Conservation (phyloP, 2,888 invertebrate genomes). For the Salpingus planirostris region DNA sequence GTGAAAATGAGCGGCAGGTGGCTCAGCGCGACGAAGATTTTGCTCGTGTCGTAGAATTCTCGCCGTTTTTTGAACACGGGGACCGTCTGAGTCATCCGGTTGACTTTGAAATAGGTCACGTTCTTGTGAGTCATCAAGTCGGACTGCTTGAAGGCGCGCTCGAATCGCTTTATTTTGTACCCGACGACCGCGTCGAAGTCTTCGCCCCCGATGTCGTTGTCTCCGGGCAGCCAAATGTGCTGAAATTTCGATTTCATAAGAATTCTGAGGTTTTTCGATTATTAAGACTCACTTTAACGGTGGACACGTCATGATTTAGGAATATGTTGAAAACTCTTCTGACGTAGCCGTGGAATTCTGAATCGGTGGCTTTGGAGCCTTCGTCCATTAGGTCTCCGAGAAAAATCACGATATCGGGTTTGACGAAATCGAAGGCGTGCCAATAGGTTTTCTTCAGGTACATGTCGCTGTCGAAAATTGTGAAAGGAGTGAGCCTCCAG, state of each 20-base stretch:
- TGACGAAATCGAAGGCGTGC: conserved; percentile 57
- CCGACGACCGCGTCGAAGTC: conserved; percentile 56
- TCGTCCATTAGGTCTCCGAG: conserved; percentile 94
- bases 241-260: conserved; percentile 30
- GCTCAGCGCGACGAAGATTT: conserved; percentile 58
- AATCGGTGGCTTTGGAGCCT: conserved; percentile 66
- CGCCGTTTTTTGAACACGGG: conserved; percentile 46
- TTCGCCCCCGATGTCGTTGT: conserved; percentile 97
- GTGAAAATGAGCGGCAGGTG: conserved; percentile 60
- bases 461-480: conserved; percentile 77
- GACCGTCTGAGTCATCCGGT: conserved; percentile 56
- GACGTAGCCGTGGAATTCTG: conserved; percentile 65
- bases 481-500: conserved; percentile 56
- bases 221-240: conserved; percentile 86
- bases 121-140: conserved; percentile 53
- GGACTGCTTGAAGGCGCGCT: conserved; percentile 63
- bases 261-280: not conserved
- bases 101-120: conserved; percentile 66
- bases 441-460: conserved; percentile 73
- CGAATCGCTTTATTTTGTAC: conserved; percentile 64
- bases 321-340: conserved; percentile 64
- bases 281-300: conserved; percentile 4
- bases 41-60: conserved; percentile 36
- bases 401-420: conserved; percentile 80
- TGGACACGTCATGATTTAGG: conserved; percentile 33